phyloP scores from a whole-genome alignment of 2,888 invertebrate species.

The Orthosia incerta region DNA sequence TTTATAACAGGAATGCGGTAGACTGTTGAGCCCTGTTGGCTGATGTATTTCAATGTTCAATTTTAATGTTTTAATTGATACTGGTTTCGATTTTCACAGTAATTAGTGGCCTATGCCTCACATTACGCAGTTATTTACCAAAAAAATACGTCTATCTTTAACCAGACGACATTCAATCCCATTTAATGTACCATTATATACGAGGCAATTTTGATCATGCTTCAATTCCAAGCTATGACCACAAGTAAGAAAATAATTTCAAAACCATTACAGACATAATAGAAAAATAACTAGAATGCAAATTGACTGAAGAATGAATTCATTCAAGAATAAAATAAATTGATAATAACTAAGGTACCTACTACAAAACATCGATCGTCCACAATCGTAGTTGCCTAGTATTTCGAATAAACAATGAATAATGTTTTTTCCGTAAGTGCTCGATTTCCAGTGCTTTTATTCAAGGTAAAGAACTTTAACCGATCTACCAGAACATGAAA shows the following conservation, averaged over 20 bases:
- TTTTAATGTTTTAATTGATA: too few species aligned
- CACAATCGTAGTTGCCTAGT: neutral
- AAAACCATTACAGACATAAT: neutral
- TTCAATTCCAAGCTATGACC: neutral
- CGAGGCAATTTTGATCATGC: neutral
- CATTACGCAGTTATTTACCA: neutral
- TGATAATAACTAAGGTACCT: too few species aligned
- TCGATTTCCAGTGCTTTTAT: slow-evolving; percentile 17
- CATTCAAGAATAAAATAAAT: too few species aligned
- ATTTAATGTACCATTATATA: too few species aligned
- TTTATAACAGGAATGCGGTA: too few species aligned
- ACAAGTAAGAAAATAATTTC: neutral
- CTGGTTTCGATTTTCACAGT: neutral
- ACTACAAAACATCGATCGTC: neutral
- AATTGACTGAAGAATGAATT: neutral
- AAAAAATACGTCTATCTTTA: neutral
- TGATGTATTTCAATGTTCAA: too few species aligned
- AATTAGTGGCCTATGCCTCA: neutral
- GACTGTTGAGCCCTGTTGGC: too few species aligned
- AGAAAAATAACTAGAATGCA: neutral
- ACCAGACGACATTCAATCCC: neutral
- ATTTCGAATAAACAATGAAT: slow-evolving; percentile 32
- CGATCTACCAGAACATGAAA: slow-evolving; percentile 18
- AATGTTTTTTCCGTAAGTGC: slow-evolving; percentile 33
- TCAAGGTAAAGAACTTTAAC: slow-evolving; percentile 19